A percentile compares a stretch with the other conserved stretches of the same genome.
Evolutionary conservation across 2,797 vertebrate species (phyloP).

Genomic region (Aviceda leuphotes): DNA sequence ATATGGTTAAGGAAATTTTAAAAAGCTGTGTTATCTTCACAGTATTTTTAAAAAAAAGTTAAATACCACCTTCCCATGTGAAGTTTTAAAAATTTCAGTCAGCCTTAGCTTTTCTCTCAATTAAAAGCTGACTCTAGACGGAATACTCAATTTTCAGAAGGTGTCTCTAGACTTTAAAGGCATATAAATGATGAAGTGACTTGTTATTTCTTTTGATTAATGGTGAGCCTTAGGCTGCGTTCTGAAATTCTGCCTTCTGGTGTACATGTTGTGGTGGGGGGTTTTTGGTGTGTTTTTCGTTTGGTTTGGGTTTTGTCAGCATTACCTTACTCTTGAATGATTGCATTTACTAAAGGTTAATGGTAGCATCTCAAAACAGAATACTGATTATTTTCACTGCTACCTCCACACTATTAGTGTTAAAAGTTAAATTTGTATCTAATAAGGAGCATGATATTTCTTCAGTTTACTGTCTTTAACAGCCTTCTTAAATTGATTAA

Average conservation of each 20-base stretch:
- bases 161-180: background rate
- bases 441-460: background rate
- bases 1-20: background rate
- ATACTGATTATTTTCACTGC: background rate
- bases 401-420: background rate
- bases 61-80: background rate
- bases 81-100: background rate
- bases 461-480: background rate
- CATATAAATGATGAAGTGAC: background rate
- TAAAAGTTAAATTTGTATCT: background rate
- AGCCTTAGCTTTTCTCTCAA: background rate
- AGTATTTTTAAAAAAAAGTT: background rate
- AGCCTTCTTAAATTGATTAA: background rate
- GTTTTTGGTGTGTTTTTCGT: fast-evolving
- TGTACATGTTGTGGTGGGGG: background rate
- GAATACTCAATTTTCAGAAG: background rate
- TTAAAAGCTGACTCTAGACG: background rate
- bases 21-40: background rate
- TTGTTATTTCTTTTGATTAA: background rate
- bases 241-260: background rate
- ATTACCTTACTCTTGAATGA: background rate
- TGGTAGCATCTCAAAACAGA: background rate
- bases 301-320: too few species aligned
- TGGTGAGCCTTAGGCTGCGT: background rate
- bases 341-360: background rate